Evolutionary conservation across 1,140 invertebrate species (phyloP).

Genomic region (Anthonomus grandis): DNA sequence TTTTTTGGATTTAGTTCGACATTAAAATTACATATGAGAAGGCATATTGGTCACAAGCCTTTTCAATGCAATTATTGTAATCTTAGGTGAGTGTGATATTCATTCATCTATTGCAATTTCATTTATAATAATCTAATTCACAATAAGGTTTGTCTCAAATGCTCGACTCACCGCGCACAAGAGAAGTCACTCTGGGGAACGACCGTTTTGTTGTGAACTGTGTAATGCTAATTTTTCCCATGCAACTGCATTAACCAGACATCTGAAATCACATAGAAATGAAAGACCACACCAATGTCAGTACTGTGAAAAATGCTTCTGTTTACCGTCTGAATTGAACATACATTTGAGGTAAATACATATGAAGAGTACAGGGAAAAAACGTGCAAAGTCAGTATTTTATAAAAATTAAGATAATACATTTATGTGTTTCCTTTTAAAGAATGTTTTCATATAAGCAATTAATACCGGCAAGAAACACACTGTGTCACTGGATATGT

Average conservation of each 20-base stretch:
- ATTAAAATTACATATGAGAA: conserved; percentile 27
- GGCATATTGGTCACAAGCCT: conserved; percentile 30
- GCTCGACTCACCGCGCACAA: conserved; percentile 33
- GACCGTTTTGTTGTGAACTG: conserved; percentile 51
- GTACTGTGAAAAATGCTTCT: conserved; percentile 49
- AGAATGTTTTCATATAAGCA: no score
- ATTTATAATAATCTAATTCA: not conserved
- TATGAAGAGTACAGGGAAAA: no score
- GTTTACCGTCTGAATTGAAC: conserved; percentile 38
- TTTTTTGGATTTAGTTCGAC: conserved; percentile 24
- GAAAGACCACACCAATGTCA: conserved; percentile 59
- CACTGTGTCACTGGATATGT: no score
- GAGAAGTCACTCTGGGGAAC: conserved; percentile 54
- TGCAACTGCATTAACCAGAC: conserved; percentile 50
- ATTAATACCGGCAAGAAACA: no score
- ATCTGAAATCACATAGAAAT: conserved; percentile 59
- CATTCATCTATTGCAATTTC: not conserved
- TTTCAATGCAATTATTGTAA: conserved; percentile 27
- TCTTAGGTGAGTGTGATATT: conserved; percentile 26
- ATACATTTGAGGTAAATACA: conserved; percentile 53
- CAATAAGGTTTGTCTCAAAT: conserved; percentile 34
- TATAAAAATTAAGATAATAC: no score
- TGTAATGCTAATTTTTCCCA: conserved; percentile 55
- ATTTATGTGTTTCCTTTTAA: no score
- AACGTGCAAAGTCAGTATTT: no score